Evolutionary conservation across 92 coral and sea anemone species (phyloP).

Genomic region (Heliopora coerulea): DNA sequence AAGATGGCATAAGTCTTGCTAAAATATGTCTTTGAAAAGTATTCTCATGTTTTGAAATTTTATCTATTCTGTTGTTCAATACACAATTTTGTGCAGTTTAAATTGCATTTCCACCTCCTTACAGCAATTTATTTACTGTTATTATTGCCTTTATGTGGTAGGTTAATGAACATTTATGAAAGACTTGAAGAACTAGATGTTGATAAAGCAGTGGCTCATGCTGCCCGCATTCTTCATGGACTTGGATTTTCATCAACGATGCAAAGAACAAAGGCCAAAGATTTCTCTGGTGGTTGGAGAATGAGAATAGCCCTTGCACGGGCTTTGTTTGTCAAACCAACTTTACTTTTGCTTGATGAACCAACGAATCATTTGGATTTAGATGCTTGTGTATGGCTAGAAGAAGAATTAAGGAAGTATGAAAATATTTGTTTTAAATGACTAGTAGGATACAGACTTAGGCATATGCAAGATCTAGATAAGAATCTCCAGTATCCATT

Average conservation of each 20-base stretch:
- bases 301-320: conserved; percentile 96
- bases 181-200: conserved; percentile 95
- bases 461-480: too few relatives aligned
- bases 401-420: conserved; percentile 86
- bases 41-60: too few relatives aligned
- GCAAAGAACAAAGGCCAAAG: conserved; percentile 82
- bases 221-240: conserved; percentile 95
- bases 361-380: conserved; percentile 96
- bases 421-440: too few relatives aligned
- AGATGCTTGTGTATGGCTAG: conserved; percentile 99
- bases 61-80: too few relatives aligned
- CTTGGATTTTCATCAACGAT: conserved; percentile 84
- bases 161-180: conserved; percentile 88
- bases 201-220: conserved; percentile 77
- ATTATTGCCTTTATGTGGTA: background rate
- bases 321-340: conserved; percentile 90
- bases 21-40: too few relatives aligned
- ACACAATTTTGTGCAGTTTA: too few relatives aligned
- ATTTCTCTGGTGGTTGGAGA: conserved; percentile 99
- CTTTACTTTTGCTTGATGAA: conserved; percentile 86
- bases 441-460: too few relatives aligned
- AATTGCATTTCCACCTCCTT: too few relatives aligned
- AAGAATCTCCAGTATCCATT: too few relatives aligned
- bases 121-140: too few relatives aligned
- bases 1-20: too few relatives aligned